A percentile compares a stretch with the other conserved stretches of the same genome.
Conservation (phyloP, 2,888 invertebrate species). For the Margaritifera margaritifera region DNA sequence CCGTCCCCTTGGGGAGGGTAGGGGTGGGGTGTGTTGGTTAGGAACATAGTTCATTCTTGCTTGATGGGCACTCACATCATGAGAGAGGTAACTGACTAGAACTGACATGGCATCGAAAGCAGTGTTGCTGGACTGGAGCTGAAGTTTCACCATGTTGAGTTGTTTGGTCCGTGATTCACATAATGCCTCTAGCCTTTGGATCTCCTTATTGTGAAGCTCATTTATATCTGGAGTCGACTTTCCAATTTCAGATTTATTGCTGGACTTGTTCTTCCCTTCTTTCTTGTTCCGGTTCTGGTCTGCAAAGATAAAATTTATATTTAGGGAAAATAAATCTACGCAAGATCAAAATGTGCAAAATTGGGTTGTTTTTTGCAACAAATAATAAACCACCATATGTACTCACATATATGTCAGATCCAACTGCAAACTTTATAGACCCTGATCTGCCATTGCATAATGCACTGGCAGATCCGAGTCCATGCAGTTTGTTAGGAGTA, state of each 20-base stretch:
- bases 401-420: no score
- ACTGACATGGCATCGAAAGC: conserved; percentile 89
- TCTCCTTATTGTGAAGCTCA: conserved; percentile 59
- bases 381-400: no score
- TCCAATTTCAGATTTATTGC: conserved; percentile 25
- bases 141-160: conserved; percentile 66
- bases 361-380: no score
- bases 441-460: no score
- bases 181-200: conserved; percentile 70
- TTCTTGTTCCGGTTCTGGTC: conserved; percentile 55
- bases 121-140: conserved; percentile 76
- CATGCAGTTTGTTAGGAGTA: no score
- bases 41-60: no score
- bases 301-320: conserved; percentile 26
- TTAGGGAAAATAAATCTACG: neutral
- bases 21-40: neutral
- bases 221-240: conserved; percentile 31
- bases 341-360: neutral
- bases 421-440: no score
- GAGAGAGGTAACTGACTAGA: conserved; percentile 87
- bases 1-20: no score
- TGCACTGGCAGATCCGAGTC: no score
- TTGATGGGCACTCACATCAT: conserved; percentile 73
- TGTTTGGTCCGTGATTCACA: conserved; percentile 73
- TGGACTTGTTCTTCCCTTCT: conserved; percentile 38